Conservation (phyloP, 2,888 invertebrate species). For the Nephrotoma flavescens region DNA sequence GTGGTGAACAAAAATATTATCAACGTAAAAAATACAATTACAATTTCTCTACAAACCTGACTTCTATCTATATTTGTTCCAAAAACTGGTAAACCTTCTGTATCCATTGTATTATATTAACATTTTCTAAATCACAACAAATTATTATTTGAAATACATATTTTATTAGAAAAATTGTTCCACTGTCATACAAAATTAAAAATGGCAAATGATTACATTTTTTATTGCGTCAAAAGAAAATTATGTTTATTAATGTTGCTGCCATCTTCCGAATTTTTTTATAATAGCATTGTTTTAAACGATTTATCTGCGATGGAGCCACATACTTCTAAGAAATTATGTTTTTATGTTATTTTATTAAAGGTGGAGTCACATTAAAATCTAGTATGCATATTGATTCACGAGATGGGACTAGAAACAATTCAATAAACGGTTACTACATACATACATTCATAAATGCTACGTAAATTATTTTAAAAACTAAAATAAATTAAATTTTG, state of each 20-base stretch:
- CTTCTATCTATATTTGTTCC: slow-evolving; percentile 15
- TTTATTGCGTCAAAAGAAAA: neutral
- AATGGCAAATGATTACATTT: neutral
- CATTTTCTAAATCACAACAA: neutral
- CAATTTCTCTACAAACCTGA: slow-evolving; percentile 11
- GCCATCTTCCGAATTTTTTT: neutral
- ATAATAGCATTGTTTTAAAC: neutral
- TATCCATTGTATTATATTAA: slow-evolving; percentile 7
- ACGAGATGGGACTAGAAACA: no score
- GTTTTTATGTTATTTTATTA: no score
- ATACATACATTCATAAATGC: no score
- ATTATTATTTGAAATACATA: neutral
- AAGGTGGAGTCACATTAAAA: neutral
- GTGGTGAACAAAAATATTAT: neutral
- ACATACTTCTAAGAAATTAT: neutral
- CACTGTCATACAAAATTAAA: neutral
- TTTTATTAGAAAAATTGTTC: neutral
- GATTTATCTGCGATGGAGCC: neutral
- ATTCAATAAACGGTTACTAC: no score
- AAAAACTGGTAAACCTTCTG: slow-evolving; percentile 11
- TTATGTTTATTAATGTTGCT: neutral
- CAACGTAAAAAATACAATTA: neutral
- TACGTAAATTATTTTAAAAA: no score
- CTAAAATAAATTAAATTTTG: no score
- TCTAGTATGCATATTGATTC: neutral